Evolutionary conservation across 2,888 invertebrate genomes (phyloP).

Genomic region (Macropis europaea): DNA sequence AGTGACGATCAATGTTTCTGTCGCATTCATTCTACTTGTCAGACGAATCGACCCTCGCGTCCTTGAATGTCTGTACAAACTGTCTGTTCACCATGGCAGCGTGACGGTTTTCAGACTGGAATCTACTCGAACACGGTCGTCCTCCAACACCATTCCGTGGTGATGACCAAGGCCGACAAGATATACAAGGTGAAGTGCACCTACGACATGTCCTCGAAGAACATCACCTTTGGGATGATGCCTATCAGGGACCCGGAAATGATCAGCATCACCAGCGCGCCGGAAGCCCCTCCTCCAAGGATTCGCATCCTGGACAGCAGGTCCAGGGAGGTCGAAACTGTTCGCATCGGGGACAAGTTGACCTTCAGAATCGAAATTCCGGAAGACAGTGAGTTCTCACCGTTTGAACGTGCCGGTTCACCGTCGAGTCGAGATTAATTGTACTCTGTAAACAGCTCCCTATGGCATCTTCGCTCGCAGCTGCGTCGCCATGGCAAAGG

Average conservation of each 20-base stretch:
- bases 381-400: slow-evolving; percentile 91
- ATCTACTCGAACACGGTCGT: slow-evolving; percentile 97
- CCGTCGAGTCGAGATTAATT: background rate
- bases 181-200: slow-evolving; percentile 98
- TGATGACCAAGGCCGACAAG: slow-evolving; percentile 97
- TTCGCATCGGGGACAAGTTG: slow-evolving; percentile 95
- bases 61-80: slow-evolving; percentile 39
- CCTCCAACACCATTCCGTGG: slow-evolving; percentile 96
- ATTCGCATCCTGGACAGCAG: slow-evolving; percentile 94
- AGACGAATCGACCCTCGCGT: too few species aligned
- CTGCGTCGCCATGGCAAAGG: slow-evolving; percentile 98
- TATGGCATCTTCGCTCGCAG: slow-evolving; percentile 97
- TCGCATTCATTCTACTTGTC: slow-evolving; percentile 8
- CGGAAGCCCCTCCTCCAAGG: slow-evolving; percentile 96
- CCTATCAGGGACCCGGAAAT: slow-evolving; percentile 97
- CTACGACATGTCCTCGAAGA: slow-evolving; percentile 97
- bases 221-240: slow-evolving; percentile 98
- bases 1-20: slow-evolving; percentile 74
- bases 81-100: slow-evolving; percentile 67
- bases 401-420: too few species aligned
- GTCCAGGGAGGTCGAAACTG: slow-evolving; percentile 94
- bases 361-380: slow-evolving; percentile 98
- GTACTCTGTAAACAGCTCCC: slow-evolving; percentile 84
- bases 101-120: slow-evolving; percentile 86
- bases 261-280: slow-evolving; percentile 97